Base-by-base conservation (phyloP, 2,797 vertebrate species). In the Cossypha dichroa region DNA sequence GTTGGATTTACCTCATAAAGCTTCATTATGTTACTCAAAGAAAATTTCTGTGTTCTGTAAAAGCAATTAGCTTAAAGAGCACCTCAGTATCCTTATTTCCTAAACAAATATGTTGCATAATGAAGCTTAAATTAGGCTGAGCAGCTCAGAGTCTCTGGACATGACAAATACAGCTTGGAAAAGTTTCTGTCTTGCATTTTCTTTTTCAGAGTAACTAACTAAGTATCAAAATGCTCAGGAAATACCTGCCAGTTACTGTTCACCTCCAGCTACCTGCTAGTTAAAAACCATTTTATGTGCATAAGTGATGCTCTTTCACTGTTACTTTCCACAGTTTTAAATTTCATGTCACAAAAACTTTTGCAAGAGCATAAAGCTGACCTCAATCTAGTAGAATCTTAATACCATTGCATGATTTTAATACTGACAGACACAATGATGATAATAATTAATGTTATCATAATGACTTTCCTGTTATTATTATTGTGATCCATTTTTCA, bases 391-490 rank as follows among this genome's bases (percentile, higher is more conserved):
- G 18, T 45, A 81, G 8, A 45, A 23, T 28, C 91, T 93, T 77
- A 75, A 67, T 70, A 75, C 36, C n/a, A 33, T 46, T 79, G 36
- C 51, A 55, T 88, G 69, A 68, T 77, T 94, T 88, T 84, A 85
- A 90, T 79, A 64, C 69, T 63, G 86, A 79, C 59, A 94, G 92
- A 51, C 46, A 92, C 1, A 2, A 46, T 73, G 22, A 89, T 78
- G 70, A 74, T 70, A 94, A 80, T 81, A 93, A 93, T 90, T 94
- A 93, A 82, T 91, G 46, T 88, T 93, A 88, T 88, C 45, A 59
- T 96, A 91, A 96, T 94, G 31, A 92, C 56, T 97, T 96, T 84
- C 48, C 29, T 91, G 55, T 91, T 96, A 40, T 90, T 93, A 84
- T 88, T 93, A 73, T 90, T 93, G 49, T 78, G 78, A 85, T 96